phyloP scores from a whole-genome alignment of 2,888 invertebrate species.

The Noctua janthina region DNA sequence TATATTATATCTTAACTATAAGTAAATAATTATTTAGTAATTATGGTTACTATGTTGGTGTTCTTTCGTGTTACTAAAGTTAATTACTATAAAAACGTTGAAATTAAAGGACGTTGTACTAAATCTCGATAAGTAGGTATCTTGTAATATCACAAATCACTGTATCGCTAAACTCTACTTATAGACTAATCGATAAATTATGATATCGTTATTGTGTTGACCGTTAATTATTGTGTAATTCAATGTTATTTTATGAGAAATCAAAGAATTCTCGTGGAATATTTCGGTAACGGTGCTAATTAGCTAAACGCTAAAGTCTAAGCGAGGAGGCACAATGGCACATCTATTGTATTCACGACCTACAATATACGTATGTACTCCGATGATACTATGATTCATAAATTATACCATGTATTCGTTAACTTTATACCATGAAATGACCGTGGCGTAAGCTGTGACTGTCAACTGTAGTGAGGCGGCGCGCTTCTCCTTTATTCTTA shows the following conservation, averaged over 20 bases:
- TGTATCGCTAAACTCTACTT: slow-evolving; percentile 84
- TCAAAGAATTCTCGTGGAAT: slow-evolving; percentile 58
- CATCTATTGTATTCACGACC: slow-evolving; percentile 80
- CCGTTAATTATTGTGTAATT: slow-evolving; percentile 74
- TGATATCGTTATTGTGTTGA: slow-evolving; percentile 78
- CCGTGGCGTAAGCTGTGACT: slow-evolving; percentile 57
- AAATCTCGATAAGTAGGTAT: slow-evolving; percentile 87
- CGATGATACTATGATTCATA: slow-evolving; percentile 67
- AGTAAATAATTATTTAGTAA: slow-evolving; percentile 69
- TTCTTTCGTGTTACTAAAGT: slow-evolving; percentile 87
- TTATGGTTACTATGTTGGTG: slow-evolving; percentile 86
- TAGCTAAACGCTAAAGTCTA: slow-evolving; percentile 73
- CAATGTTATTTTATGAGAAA: slow-evolving; percentile 62
- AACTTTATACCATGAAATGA: slow-evolving; percentile 65
- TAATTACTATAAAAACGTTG: slow-evolving; percentile 84
- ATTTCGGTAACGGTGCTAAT: slow-evolving; percentile 56
- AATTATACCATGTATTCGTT: slow-evolving; percentile 70
- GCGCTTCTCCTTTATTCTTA: slow-evolving; percentile 10
- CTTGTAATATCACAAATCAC: slow-evolving; percentile 89
- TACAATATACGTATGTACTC: slow-evolving; percentile 68
- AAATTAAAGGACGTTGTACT: slow-evolving; percentile 88
- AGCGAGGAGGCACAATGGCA: slow-evolving; percentile 86
- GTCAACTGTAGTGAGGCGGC: slow-evolving; percentile 31
- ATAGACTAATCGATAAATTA: slow-evolving; percentile 80
- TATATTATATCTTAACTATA: slow-evolving; percentile 71